Base-by-base conservation (phyloP, 2,113 vertebrate genomes). In the Pedetes capensis region DNA sequence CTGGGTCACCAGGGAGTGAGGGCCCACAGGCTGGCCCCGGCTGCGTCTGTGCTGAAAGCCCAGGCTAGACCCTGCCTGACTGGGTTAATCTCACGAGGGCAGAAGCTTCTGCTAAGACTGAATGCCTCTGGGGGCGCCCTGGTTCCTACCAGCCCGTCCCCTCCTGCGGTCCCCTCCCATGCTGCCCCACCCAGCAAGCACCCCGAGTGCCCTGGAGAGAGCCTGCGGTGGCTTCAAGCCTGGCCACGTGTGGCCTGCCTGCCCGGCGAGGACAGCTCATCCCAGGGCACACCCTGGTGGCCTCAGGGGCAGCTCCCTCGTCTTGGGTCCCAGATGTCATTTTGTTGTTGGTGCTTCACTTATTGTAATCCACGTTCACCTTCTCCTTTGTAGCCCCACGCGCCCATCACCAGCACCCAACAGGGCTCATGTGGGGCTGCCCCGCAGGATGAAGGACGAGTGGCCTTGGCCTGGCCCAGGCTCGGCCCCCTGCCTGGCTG, bases 31-130 rank as follows among this genome's bases (percentile, higher is more conserved):
- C 20, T 1, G 6, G 27, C 49, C 20, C 32, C 8, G 57, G 57
- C 12, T 0, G 1, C 32, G 0, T 20, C 23, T 2, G n/a, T 0
- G 0, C 39, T 1, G 2, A 32, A n/a, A 71, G 47, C 44, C 5
- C 3, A 23, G 22, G 10, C 63, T 68, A 10, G 25, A 16, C 16
- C 53, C 76, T 16, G 61, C 25, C 12, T 9, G 8, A 20, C 8
- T 61, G 0, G 17, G 55, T 8, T 7, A 1, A 4, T 27, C 53
- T 2, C 7, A 4, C 75, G 49, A 51, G 14, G 49, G 17, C 27
- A 12, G 10, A 42, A 20, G 22, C n/a, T 25, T 14, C 18, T 34
- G 10, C n/a, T 42, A n/a, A n/a, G n/a, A n/a, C n/a, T n/a, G n/a
- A n/a, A n/a, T n/a, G n/a, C n/a, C n/a, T n/a, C n/a, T n/a, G n/a